A percentile compares a stretch with the other conserved stretches of the same genome.
These are phyloP conservation scores for Plutomurus gul DNA, from an alignment of 1,140 invertebrate genomes.

Conservation along the genomic window DNA sequence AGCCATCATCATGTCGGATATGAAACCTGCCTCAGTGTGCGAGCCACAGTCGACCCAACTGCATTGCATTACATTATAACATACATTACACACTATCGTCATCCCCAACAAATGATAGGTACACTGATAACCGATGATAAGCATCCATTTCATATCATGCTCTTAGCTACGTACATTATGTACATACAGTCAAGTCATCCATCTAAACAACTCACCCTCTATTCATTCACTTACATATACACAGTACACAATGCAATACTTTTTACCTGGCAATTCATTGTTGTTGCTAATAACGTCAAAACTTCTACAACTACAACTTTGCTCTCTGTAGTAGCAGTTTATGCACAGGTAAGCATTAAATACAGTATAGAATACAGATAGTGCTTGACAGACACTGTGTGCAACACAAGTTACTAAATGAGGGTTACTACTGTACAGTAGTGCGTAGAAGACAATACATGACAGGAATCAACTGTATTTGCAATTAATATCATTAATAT, in stretches of 20 bases:
- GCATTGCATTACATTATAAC: not conserved
- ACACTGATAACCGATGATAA: slow-evolving; percentile 11
- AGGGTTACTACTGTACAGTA: no score
- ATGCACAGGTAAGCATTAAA: not conserved
- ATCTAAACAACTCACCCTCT: slow-evolving; percentile 17
- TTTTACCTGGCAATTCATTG: slow-evolving; percentile 12
- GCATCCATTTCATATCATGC: slow-evolving; percentile 14
- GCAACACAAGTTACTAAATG: no score
- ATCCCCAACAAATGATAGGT: slow-evolving; percentile 6
- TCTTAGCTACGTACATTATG: no score
- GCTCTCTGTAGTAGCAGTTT: not conserved
- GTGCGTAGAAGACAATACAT: no score
- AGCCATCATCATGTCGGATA: slow-evolving; percentile 35
- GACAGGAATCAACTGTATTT: no score
- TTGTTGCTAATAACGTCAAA: not conserved
- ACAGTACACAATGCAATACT: no score
- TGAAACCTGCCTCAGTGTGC: not conserved
- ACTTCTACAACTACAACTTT: not conserved
- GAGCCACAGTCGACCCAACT: not conserved
- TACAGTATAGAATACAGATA: no score
- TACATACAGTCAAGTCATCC: not conserved
- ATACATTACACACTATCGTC: not conserved
- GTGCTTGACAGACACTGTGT: no score
- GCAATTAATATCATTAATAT: no score
- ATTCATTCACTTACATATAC: slow-evolving; percentile 25